phyloP scores from a whole-genome alignment of 2,797 vertebrate species.

The Tachyglossus aculeatus region DNA sequence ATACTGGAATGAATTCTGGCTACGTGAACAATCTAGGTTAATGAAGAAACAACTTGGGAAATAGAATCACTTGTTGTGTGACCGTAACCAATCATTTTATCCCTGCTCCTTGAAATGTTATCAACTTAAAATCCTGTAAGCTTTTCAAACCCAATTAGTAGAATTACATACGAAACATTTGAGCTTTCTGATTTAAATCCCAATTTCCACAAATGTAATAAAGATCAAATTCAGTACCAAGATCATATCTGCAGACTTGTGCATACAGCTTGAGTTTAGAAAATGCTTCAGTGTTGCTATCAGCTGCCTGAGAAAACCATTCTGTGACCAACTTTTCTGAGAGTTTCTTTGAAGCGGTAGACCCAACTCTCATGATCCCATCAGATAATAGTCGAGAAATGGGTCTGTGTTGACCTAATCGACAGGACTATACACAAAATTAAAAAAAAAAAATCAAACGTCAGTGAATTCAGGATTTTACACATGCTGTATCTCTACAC shows the following conservation, averaged over 20 bases:
- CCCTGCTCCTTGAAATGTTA: too few species aligned
- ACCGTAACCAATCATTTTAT: too few species aligned
- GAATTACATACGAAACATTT: not conserved
- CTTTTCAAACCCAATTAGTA: slow-evolving; percentile 7
- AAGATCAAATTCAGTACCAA: slow-evolving; percentile 80
- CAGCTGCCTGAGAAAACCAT: slow-evolving; percentile 94
- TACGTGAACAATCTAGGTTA: too few species aligned
- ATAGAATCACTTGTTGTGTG: too few species aligned
- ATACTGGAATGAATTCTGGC: too few species aligned
- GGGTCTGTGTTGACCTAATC: slow-evolving; percentile 95
- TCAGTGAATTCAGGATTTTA: not conserved
- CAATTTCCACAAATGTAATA: slow-evolving; percentile 12
- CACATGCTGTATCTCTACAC: too few species aligned
- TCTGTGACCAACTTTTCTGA: slow-evolving; percentile 92
- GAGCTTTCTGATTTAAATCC: not conserved
- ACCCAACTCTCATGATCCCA: slow-evolving; percentile 92
- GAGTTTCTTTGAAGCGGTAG: slow-evolving; percentile 85
- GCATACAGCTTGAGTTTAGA: slow-evolving; percentile 96
- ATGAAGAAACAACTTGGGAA: too few species aligned
- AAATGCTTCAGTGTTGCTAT: slow-evolving; percentile 88
- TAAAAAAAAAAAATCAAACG: not conserved
- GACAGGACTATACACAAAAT: slow-evolving; percentile 84
- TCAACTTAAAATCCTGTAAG: slow-evolving; percentile 16
- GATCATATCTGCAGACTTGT: slow-evolving; percentile 96
- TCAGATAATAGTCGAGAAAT: slow-evolving; percentile 94